phyloP scores from a whole-genome alignment of 2,113 vertebrate genomes.

The Melospiza melodia region DNA sequence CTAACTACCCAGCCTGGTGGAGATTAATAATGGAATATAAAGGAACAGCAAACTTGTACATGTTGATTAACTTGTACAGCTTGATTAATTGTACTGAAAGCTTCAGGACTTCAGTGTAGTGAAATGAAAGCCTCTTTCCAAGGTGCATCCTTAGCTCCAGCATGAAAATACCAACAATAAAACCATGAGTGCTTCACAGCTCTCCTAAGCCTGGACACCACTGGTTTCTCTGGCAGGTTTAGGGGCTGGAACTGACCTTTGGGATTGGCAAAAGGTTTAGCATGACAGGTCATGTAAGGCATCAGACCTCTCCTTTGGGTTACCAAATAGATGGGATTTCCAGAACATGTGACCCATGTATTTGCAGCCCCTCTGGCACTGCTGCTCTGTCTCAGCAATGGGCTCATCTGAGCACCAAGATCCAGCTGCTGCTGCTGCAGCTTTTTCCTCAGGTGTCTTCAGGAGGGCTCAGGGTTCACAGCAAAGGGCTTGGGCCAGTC shows the following conservation, averaged over 20 bases:
- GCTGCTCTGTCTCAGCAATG: neutral
- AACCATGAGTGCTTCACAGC: neutral
- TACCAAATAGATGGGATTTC: neutral
- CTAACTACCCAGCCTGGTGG: neutral
- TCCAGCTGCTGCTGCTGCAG: neutral
- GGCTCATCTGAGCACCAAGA: neutral
- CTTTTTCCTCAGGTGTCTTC: neutral
- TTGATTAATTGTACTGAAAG: neutral
- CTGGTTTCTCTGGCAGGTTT: neutral
- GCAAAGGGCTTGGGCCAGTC: neutral
- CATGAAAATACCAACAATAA: neutral
- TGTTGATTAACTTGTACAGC: neutral
- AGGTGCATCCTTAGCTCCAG: neutral
- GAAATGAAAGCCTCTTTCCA: neutral
- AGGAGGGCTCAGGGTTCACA: neutral
- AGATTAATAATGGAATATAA: neutral
- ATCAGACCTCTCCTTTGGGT: neutral
- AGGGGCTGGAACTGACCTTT: neutral
- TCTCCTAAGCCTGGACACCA: neutral
- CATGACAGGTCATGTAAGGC: neutral
- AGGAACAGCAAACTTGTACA: neutral
- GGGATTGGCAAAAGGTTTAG: neutral
- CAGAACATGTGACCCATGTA: rapidly evolving
- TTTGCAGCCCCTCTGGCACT: neutral
- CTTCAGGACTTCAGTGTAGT: neutral